These are phyloP conservation scores for Coenonympha glycerion DNA, from an alignment of 2,888 invertebrate species.

Conservation along the genomic window DNA sequence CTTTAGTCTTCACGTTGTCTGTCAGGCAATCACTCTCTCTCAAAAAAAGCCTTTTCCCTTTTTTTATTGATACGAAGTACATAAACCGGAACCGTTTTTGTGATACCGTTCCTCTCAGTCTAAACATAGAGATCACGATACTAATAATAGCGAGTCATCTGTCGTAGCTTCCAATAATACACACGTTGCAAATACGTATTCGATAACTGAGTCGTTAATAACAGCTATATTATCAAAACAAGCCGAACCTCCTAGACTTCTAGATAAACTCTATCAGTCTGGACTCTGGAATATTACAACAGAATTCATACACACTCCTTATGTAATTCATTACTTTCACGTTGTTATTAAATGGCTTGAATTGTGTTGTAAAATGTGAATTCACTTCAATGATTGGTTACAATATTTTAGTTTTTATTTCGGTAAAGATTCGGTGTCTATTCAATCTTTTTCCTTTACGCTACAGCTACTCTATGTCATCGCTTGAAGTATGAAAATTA, in stretches of 20 bases:
- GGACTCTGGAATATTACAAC: background rate
- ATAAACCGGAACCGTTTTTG: background rate
- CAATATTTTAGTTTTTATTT: too few relatives aligned
- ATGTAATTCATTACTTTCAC: background rate
- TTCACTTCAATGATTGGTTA: too few relatives aligned
- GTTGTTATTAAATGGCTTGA: background rate
- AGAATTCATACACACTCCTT: background rate
- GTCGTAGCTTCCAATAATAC: conserved; percentile 11
- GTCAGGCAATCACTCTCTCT: too few relatives aligned
- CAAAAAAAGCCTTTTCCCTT: background rate
- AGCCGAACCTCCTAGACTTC: background rate
- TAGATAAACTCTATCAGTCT: background rate
- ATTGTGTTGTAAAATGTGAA: too few relatives aligned
- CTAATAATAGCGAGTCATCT: conserved; percentile 4
- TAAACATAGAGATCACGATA: conserved; percentile 7
- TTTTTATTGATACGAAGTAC: background rate
- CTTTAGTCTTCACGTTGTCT: too few relatives aligned
- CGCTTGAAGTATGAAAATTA: too few relatives aligned
- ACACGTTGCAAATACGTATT: background rate
- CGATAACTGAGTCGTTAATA: background rate
- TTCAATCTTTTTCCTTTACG: too few relatives aligned
- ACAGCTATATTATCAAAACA: background rate
- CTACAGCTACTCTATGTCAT: too few relatives aligned
- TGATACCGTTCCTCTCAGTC: background rate
- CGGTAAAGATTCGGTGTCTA: too few relatives aligned